Evolutionary conservation across 2,888 invertebrate species (phyloP), one percentile per base, ranked within the genome.

Genomic region (Caenorhabditis imperialis): DNA sequence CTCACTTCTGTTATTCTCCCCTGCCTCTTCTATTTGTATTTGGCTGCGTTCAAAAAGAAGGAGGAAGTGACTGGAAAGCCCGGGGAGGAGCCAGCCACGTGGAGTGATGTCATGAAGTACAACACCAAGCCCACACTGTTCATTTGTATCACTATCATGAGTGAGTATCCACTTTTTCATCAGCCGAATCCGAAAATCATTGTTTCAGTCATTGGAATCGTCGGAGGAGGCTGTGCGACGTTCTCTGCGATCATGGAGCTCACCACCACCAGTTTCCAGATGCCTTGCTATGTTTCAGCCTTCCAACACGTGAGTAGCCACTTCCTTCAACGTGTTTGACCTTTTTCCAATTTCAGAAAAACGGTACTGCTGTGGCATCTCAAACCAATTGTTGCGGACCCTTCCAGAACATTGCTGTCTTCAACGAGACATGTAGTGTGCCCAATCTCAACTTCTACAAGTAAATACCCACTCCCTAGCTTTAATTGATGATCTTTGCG

Each of bases 151-250:
- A n/a, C 48, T 12, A 74, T 83, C 27, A 81, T 81, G 10, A 42
- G 81, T 81, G 27, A 30, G 30, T 30, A 10, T 7, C 38, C 3
- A 4, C 23, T n/a, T n/a, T n/a, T n/a, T n/a, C n/a, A n/a, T n/a
- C n/a, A n/a, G n/a, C n/a, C n/a, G n/a, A n/a, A n/a, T n/a, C n/a
- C n/a, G n/a, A n/a, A n/a, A n/a, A n/a, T n/a, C n/a, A n/a, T n/a
- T 22, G 20, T 75, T 79, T 51, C 57, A 77, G 83, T 83, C 6
- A 80, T 86, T 65, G 86, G 84, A 14, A 23, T 85, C 3, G 55
- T 86, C 23, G 85, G 86, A 38, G 86, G 85, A 22, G 70, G 80
- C 1, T 85, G 85, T 14, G 86, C 86, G 12, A 86, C 86, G 2
- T 86, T 74, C 63, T 84, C 86, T 2, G 86, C 86, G 7, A 83